A percentile compares a stretch with the other conserved stretches of the same genome.
Evolutionary conservation across 2,888 invertebrate genomes (phyloP).

Genomic region (Andrena haemorrhoa): DNA sequence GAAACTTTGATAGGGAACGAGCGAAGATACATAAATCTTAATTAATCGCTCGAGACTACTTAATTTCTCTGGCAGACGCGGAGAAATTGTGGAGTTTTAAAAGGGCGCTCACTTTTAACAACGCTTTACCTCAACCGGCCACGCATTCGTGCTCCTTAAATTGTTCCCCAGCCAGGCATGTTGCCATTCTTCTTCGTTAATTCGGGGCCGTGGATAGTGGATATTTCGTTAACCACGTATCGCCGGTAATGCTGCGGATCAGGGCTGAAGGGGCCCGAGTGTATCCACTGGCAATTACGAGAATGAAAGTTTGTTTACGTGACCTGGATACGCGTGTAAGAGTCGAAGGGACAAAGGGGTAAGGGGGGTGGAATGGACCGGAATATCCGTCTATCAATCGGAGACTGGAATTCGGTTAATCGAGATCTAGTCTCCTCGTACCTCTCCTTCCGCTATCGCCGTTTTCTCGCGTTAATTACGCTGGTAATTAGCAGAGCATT

Average conservation of each 20-base stretch:
- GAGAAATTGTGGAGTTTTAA: too few relatives aligned
- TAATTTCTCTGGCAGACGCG: too few relatives aligned
- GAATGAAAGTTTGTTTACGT: constrained; percentile 54
- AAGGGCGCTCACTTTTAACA: too few relatives aligned
- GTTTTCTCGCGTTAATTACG: constrained; percentile 44
- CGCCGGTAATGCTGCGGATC: constrained; percentile 1
- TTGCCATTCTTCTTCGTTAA: constrained; percentile 45
- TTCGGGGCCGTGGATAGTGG: constrained; percentile 34
- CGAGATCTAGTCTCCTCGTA: background rate
- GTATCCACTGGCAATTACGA: constrained; percentile 45
- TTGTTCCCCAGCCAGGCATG: background rate
- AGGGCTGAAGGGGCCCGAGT: background rate
- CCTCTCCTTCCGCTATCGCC: background rate
- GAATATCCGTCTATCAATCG: background rate
- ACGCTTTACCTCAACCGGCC: constrained; percentile 1
- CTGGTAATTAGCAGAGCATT: constrained; percentile 34
- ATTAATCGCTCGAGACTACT: constrained; percentile 32
- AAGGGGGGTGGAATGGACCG: background rate
- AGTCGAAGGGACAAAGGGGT: background rate
- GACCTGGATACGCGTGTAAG: constrained; percentile 16
- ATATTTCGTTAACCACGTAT: constrained; percentile 24
- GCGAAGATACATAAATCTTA: constrained; percentile 19
- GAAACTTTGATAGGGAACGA: constrained; percentile 5
- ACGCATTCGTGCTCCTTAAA: constrained; percentile 19
- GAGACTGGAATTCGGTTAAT: constrained; percentile 16